Evolutionary conservation across 1,140 invertebrate species (phyloP).

Genomic region (Drosophila ficusphila): DNA sequence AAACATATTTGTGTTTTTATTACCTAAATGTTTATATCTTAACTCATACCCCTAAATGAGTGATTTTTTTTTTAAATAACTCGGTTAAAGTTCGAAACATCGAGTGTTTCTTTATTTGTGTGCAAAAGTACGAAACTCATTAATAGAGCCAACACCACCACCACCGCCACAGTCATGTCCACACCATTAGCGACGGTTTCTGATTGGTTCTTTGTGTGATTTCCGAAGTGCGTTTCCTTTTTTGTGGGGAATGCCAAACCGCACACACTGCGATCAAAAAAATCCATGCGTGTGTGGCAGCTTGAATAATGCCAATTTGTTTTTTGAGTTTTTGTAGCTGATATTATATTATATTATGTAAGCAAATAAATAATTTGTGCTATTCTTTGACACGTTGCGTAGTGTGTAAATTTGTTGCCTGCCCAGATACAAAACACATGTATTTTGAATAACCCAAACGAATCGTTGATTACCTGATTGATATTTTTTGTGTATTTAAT

Average conservation of each 20-base stretch:
- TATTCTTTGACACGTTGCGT: slow-evolving; percentile 15
- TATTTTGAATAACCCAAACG: slow-evolving; percentile 8
- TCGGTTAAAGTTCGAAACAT: background rate
- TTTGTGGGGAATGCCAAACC: background rate
- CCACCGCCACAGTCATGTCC: slow-evolving; percentile 51
- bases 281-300: background rate
- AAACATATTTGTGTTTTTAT: no score
- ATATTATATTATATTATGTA: background rate
- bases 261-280: slow-evolving; percentile 13
- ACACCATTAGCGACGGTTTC: slow-evolving; percentile 30
- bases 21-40: no score
- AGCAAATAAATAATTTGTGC: slow-evolving; percentile 18
- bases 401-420: slow-evolving; percentile 40
- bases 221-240: slow-evolving; percentile 4
- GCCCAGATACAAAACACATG: slow-evolving; percentile 48
- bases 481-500: slow-evolving; percentile 33
- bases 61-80: background rate
- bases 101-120: background rate
- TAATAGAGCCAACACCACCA: slow-evolving; percentile 26
- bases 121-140: background rate
- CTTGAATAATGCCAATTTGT: slow-evolving; percentile 25
- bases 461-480: slow-evolving; percentile 19
- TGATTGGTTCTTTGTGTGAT: slow-evolving; percentile 22
- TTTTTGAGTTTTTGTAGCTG: slow-evolving; percentile 19
- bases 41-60: no score